These are phyloP conservation scores for Cephus spinipes DNA, from an alignment of 2,888 invertebrate species.

Conservation along the genomic window DNA sequence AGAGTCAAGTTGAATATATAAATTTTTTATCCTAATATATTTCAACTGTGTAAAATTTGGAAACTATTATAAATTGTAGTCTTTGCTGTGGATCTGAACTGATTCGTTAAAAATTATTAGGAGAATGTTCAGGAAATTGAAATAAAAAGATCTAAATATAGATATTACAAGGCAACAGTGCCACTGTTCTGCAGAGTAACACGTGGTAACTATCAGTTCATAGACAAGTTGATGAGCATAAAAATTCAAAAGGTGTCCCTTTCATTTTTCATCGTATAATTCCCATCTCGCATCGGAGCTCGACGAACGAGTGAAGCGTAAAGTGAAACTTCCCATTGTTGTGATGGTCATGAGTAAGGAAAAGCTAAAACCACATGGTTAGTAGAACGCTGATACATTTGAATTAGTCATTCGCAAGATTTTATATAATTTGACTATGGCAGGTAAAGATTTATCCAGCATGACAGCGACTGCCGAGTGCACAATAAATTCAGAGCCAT, in stretches of 20 bases:
- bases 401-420: neutral
- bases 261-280: neutral
- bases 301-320: neutral
- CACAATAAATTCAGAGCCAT: constrained; percentile 18
- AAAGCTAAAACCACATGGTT: neutral
- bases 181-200: neutral
- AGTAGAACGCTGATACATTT: neutral
- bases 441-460: neutral
- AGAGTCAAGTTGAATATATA: too few species aligned
- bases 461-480: constrained; percentile 37
- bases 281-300: neutral
- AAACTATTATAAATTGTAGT: neutral
- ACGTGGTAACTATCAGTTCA: neutral
- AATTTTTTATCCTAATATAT: neutral
- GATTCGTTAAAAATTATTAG: neutral
- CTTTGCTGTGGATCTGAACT: neutral
- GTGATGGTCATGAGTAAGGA: neutral
- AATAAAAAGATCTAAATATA: neutral
- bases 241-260: neutral
- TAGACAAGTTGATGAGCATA: neutral
- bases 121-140: neutral
- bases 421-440: neutral
- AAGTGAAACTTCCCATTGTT: neutral
- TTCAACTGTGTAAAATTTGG: neutral
- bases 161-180: neutral